Base-by-base conservation (phyloP, 2,888 invertebrate species). In the Epicampocera succincta region DNA sequence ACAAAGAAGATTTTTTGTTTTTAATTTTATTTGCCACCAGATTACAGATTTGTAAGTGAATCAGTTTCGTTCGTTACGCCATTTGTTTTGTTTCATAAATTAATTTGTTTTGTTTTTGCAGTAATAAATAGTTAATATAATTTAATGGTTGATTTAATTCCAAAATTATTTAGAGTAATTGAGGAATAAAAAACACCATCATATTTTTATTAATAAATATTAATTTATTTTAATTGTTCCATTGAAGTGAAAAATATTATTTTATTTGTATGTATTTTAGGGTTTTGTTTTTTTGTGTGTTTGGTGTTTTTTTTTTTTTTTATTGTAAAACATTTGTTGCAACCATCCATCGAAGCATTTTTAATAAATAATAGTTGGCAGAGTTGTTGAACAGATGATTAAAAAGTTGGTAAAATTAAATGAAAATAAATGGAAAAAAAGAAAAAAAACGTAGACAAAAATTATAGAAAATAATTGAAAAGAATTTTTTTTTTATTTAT, bases 331-430 rank as follows among this genome's bases (percentile, higher is more conserved):
- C 66, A 56, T 58, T 54, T 77, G 61, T 83, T 63, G 61, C 63
- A 65, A 68, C 83, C 76, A 84, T 84, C 83, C 85, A 85, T 71
- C 83, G 80, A 66, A 83, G 84, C 82, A 76, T 56, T 68, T 60
- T 54, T 42, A 42, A 33, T 69, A 72, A 54, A 63, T 17, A 86
- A 65, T 21, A 15, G 56, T 74, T 56, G 86, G 86, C 87, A 88
- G 88, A 89, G 46, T 76, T 73, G 88, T 89, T 89, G 89, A 89
- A 89, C 89, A 90, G 90, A 88, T 89, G 90, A 89, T 87, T 58
- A 89, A 87, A 87, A 90, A 90, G 88, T 81, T 63, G 88, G 85
- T 84, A 87, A 86, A 86, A 69, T 54, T 69, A 86, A 87, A 85
- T 85, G 84, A 86, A 84, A 86, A 83, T 83, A 85, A 87, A 87